Base-by-base conservation (phyloP, 2,888 invertebrate genomes). In the Cryptus armator region DNA sequence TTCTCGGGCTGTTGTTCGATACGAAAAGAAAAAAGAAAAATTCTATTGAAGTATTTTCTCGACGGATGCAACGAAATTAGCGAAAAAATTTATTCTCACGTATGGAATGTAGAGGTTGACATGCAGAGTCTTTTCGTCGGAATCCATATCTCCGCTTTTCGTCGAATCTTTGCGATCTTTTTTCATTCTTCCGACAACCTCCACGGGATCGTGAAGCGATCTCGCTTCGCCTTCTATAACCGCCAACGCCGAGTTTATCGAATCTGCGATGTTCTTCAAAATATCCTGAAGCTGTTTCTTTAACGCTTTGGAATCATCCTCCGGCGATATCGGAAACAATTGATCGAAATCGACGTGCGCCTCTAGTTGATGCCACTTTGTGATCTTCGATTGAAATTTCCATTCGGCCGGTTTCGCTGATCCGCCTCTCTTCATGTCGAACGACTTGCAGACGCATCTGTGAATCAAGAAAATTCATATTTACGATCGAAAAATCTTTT, bases 321-420 rank as follows among this genome's bases (percentile, higher is more conserved):
- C 95, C 89, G 95, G 94, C 51, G 95, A 95, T 86, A 98, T 96
- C 74, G 97, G 96, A 92, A 97, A 96, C 14, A 96, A 94, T 89
- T 97, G 96, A 93, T 98, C 97, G 91, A 98, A 95, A 89, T 97
- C 96, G 91, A 97, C 96, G 89, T 95, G 95, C 87, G 97, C 96
- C 90, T 97, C 97, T 32, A 98, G 93, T 87, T 96, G 95, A 88
- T 96, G 95, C 98, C 98, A 98, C 86, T 96, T 96, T 29, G 96
- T 96, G 1, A 95, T 92, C 91, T 96, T 96, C 0, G 96, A 94
- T 88, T 96, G 94, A 91, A 97, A 97, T 92, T 97, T 98, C 95
- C 97, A 96, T 32, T 98, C 98, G 37, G 96, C 96, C 10, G 96
- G 96, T 87, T 95, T 96, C 51, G 95, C 95, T 71, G 95, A 92